phyloP scores from a whole-genome alignment of 2,113 vertebrate genomes.

The Prunella fulvescens region DNA sequence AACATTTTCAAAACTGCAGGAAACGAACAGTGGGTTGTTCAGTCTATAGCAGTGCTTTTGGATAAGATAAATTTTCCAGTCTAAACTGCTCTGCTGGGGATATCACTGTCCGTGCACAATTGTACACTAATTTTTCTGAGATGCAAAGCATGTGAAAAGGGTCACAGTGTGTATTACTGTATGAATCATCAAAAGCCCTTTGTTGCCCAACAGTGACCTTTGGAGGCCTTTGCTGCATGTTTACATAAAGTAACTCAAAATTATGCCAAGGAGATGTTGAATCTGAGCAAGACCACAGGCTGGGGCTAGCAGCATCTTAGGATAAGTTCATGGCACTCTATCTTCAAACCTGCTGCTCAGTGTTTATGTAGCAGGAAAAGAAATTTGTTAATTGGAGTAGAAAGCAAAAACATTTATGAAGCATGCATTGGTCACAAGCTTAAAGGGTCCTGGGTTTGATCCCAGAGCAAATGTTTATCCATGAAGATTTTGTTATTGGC shows the following conservation, averaged over 20 bases:
- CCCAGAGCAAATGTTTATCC: neutral
- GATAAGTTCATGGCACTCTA: neutral
- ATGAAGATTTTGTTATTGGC: neutral
- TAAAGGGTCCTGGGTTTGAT: neutral
- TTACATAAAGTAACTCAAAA: neutral
- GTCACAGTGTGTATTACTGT: rapidly evolving
- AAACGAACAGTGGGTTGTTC: neutral
- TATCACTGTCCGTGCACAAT: neutral
- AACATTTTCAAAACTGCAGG: neutral
- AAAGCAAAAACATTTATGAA: neutral
- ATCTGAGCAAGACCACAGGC: neutral
- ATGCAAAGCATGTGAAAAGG: neutral
- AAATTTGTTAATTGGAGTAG: neutral
- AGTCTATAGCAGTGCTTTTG: neutral
- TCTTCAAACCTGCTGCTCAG: neutral
- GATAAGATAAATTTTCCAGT: neutral
- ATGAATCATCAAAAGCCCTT: neutral
- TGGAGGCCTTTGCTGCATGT: neutral
- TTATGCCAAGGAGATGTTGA: neutral
- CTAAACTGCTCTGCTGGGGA: neutral
- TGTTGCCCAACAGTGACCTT: neutral
- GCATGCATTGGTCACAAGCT: neutral
- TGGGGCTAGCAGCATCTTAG: neutral
- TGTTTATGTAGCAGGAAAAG: neutral
- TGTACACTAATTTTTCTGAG: neutral